Evolutionary conservation across 53 echinoderm and acorn worm species (phyloP).

Genomic region (Temnopleurus reevesii): DNA sequence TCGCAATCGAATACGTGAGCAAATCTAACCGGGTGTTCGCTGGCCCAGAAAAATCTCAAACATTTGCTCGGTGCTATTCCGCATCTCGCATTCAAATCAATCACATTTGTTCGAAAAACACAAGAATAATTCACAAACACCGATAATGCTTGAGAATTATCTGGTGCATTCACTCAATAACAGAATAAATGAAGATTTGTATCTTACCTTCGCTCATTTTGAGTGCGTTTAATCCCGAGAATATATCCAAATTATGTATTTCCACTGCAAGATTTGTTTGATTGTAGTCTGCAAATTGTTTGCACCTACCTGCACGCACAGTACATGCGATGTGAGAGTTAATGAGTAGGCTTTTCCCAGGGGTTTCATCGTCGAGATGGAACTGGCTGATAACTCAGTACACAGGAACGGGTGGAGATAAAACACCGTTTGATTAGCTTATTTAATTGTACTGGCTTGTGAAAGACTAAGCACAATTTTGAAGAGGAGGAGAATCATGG

Average conservation of each 20-base stretch:
- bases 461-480: background rate
- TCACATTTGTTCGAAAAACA: too few relatives aligned
- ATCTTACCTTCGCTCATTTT: slow-evolving; percentile 16
- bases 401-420: background rate
- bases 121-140: too few relatives aligned
- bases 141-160: too few relatives aligned
- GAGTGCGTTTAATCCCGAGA: background rate
- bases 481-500: background rate
- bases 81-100: too few relatives aligned
- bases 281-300: slow-evolving; percentile 14
- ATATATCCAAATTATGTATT: slow-evolving; percentile 1
- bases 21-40: too few relatives aligned
- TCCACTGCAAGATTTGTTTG: background rate
- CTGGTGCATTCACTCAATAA: background rate
- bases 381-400: background rate
- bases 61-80: too few relatives aligned
- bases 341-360: slow-evolving; percentile 1
- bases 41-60: too few relatives aligned
- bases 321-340: background rate
- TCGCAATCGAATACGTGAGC: too few relatives aligned
- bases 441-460: background rate
- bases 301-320: background rate
- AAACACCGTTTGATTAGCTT: background rate
- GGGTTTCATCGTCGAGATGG: background rate
- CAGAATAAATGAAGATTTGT: background rate